Evolutionary conservation across 64 coral and sea anemone species (phyloP).

Genomic region (Pachyseris speciosa): DNA sequence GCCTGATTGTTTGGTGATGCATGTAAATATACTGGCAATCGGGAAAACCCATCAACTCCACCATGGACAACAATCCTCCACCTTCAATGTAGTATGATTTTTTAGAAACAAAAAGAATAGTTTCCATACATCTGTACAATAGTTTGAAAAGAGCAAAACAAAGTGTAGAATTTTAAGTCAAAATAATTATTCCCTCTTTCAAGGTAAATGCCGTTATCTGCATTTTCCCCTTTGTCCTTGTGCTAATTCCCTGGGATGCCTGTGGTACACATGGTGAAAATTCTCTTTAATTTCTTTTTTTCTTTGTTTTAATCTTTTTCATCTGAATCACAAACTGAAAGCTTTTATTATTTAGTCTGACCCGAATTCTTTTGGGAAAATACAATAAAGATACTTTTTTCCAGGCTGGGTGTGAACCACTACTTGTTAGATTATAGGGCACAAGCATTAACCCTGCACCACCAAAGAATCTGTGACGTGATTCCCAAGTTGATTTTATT

Average conservation of each 20-base stretch:
- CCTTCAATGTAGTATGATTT: constrained; percentile 3
- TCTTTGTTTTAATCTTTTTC: neutral
- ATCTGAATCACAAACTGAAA: neutral
- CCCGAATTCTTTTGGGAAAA: neutral
- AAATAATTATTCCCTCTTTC: neutral
- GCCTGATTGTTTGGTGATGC: constrained; percentile 57
- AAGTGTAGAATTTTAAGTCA: neutral
- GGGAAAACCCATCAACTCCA: constrained; percentile 54
- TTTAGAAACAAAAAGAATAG: neutral
- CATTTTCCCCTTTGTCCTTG: neutral
- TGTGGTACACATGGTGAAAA: no score
- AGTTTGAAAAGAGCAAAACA: neutral
- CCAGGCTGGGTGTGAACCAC: neutral
- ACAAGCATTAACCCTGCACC: neutral
- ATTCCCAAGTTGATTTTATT: neutral
- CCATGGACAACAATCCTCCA: constrained; percentile 69
- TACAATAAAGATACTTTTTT: neutral
- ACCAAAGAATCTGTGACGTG: neutral
- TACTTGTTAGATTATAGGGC: neutral
- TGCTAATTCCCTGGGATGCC: neutral
- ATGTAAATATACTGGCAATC: constrained; percentile 60
- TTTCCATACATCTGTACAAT: neutral
- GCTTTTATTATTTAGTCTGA: neutral
- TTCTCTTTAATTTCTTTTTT: neutral
- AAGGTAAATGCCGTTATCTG: neutral